Conservation (phyloP, 2,888 invertebrate species). For the Strigamia maritima region DNA sequence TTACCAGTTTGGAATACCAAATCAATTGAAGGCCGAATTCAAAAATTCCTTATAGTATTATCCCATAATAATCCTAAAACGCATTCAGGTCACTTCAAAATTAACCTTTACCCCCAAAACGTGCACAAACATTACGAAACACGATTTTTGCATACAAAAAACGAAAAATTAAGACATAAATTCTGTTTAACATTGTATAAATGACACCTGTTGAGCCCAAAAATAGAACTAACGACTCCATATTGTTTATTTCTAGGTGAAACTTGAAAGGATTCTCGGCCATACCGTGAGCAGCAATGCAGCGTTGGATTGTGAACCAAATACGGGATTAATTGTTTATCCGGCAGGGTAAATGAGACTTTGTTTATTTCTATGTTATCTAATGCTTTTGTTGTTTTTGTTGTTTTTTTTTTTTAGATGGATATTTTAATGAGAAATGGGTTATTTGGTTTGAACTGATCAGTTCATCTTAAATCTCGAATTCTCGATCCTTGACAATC, state of each 20-base stretch:
- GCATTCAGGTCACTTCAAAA: not conserved
- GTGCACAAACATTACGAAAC: not conserved
- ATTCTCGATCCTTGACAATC: not conserved
- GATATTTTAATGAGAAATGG: not conserved
- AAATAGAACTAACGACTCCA: not conserved
- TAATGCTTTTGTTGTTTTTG: not conserved
- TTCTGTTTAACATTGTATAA: not conserved
- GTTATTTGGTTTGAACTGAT: not conserved
- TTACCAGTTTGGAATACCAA: not conserved
- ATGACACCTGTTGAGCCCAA: not conserved
- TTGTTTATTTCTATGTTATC: not conserved
- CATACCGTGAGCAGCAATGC: constrained; percentile 92
- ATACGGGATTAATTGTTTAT: constrained; percentile 85
- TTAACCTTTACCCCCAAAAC: not conserved
- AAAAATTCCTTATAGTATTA: not conserved
- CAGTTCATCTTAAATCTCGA: not conserved
- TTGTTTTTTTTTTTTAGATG: not conserved
- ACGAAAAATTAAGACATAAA: not conserved
- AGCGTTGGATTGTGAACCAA: constrained; percentile 81
- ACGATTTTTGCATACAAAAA: not conserved
- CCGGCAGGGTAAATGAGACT: constrained; percentile 81
- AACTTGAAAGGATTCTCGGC: constrained; percentile 89
- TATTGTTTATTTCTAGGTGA: constrained; percentile 65
- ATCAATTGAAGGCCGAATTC: not conserved
- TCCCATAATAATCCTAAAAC: not conserved